A percentile compares a stretch with the other conserved stretches of the same genome.
Conservation (phyloP, 2,113 vertebrate genomes). For the Chunga burmeisteri region DNA sequence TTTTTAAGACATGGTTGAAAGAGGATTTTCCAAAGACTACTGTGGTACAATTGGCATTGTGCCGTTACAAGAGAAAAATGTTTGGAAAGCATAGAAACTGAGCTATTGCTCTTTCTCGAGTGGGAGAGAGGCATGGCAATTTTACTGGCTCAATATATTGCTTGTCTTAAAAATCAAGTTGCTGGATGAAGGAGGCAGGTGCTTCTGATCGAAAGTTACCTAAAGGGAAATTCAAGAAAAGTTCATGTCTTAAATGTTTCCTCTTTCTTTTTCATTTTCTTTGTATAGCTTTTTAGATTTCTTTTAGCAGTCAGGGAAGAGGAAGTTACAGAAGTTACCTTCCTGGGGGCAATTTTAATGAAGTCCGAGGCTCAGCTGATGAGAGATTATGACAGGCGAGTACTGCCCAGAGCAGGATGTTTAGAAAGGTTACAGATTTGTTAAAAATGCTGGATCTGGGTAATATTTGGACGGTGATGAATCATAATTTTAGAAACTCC, state of each 20-base stretch:
- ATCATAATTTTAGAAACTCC: neutral
- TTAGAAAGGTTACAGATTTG: neutral
- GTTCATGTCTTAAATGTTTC: neutral
- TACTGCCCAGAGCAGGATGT: neutral
- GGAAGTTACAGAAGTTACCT: neutral
- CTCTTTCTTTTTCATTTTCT: neutral
- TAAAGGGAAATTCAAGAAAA: neutral
- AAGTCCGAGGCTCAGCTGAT: neutral
- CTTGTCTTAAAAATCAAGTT: neutral
- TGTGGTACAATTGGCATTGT: neutral
- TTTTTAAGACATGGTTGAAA: neutral
- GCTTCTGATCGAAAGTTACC: neutral
- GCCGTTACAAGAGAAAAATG: neutral
- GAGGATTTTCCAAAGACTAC: neutral
- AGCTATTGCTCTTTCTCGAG: neutral
- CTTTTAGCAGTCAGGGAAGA: neutral
- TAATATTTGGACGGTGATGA: neutral
- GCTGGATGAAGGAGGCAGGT: neutral
- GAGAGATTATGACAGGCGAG: neutral
- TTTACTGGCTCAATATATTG: neutral
- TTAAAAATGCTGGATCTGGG: neutral
- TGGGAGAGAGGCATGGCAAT: neutral
- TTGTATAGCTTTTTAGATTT: neutral
- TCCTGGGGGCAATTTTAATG: neutral
- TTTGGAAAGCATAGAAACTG: neutral